Percentiles rank a stretch among this genome's conserved stretches.
Evolutionary conservation across 2,888 invertebrate genomes (phyloP).

Genomic region (Gerris lacustris): DNA sequence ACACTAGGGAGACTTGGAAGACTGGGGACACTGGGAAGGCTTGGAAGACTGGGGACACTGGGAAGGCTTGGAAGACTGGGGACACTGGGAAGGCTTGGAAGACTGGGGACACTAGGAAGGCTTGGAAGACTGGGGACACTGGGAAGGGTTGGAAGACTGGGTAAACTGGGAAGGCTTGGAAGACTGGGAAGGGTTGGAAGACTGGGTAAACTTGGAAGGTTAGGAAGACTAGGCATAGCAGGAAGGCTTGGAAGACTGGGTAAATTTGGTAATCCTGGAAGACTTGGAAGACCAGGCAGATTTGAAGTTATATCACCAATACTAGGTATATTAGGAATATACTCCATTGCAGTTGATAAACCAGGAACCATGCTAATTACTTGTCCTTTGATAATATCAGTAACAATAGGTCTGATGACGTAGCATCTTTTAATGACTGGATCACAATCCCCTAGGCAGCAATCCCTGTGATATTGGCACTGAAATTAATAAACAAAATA

Average conservation of each 20-base stretch:
- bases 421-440: not conserved
- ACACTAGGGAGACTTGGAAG: too few species aligned
- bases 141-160: not conserved
- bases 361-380: not conserved
- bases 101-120: not conserved
- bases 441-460: not conserved
- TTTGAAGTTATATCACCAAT: not conserved
- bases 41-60: not conserved
- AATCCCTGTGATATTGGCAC: not conserved
- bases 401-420: not conserved
- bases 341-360: not conserved
- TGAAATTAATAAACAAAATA: not conserved
- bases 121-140: not conserved
- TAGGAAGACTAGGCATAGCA: not conserved
- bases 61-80: not conserved
- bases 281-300: not conserved
- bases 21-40: too few species aligned
- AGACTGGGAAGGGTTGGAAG: not conserved
- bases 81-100: not conserved
- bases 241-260: not conserved
- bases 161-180: not conserved
- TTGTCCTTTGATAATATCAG: not conserved
- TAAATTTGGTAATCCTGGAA: not conserved
- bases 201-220: not conserved
- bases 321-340: not conserved